Base-by-base conservation (phyloP, 2,113 vertebrate genomes). In the Phocoena phocoena region DNA sequence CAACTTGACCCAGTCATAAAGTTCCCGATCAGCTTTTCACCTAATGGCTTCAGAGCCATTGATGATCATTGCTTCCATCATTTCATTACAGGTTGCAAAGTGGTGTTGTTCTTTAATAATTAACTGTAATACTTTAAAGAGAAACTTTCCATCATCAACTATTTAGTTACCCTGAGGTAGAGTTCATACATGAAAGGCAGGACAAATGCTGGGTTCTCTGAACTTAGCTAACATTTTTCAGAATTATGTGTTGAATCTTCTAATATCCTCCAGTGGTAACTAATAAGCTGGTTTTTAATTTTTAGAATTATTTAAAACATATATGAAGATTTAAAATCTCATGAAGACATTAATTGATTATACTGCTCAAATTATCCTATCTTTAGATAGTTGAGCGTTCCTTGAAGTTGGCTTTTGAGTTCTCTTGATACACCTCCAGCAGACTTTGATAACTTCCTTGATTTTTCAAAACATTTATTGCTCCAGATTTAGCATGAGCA, bases 401-500 rank as follows among this genome's bases (percentile, higher is more conserved):
- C 8, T 91, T 73, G 23, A 93, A 74, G 25, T 81, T 93, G 53
- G 4, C 65, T 88, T 90, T 96, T 33, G 14, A 85, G 23, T 89
- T 15, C 14, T 88, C 67, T 92, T 95, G 20, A 38, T 65, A 65
- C 5, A 93, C 86, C 21, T 62, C 2, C 5, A 88, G 50, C 10
- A 73, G 3, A 38, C 15, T 86, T 71, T 85, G 33, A 41, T 70
- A 88, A 58, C 23, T 95, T 90, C 21, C 36, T 91, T 93, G 55
- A 41, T 62, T 93, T 89, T 86, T 8, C 70, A 81, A 91, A 73
- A 41, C 4, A 33, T 95, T 92, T 92, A 90, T 41, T 90, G 44
- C n/a, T 0, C 5, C 7, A 65, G 36, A 76, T 7, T 12, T 65
- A 36, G 33, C 87, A 18, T 28, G 3, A 73, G 23, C 25, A 77